Evolutionary conservation across 1,140 invertebrate genomes (phyloP).

Genomic region (Leptonema lineaticorne): DNA sequence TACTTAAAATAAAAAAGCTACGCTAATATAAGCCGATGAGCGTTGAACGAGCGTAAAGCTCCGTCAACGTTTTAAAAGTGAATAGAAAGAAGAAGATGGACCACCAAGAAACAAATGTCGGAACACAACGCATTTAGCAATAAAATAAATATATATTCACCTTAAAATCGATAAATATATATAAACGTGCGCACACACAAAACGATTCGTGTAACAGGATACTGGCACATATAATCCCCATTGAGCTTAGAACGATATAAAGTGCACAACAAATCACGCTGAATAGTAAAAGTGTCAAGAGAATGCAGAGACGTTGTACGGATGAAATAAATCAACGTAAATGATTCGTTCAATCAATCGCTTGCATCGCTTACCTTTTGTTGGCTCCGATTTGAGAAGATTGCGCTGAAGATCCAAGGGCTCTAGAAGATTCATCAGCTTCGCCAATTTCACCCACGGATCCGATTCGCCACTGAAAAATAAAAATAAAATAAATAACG

Average conservation of each 20-base stretch:
- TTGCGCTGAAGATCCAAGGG: constrained; percentile 62
- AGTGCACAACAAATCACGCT: constrained; percentile 1
- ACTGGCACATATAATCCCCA: background rate
- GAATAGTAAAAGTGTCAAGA: constrained; percentile 7
- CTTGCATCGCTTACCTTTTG: constrained; percentile 56
- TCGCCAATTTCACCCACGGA: constrained; percentile 75
- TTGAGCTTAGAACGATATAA: background rate
- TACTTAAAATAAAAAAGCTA: no score
- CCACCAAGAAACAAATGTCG: background rate
- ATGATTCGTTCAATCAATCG: background rate
- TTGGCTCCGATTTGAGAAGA: constrained; percentile 50
- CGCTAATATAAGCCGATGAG: no score
- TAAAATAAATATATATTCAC: constrained; percentile 12
- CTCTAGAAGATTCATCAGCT: constrained; percentile 72
- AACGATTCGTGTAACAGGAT: background rate
- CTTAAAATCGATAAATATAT: constrained; percentile 4
- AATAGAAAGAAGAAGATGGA: background rate
- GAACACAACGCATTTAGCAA: background rate
- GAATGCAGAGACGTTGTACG: background rate
- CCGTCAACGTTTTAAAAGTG: no score
- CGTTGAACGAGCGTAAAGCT: no score
- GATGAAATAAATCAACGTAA: background rate
- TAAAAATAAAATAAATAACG: constrained; percentile 46
- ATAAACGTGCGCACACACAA: background rate
- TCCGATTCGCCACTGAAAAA: constrained; percentile 68